Conservation (phyloP, 2,797 vertebrate species). For the Siniperca scherzeri region DNA sequence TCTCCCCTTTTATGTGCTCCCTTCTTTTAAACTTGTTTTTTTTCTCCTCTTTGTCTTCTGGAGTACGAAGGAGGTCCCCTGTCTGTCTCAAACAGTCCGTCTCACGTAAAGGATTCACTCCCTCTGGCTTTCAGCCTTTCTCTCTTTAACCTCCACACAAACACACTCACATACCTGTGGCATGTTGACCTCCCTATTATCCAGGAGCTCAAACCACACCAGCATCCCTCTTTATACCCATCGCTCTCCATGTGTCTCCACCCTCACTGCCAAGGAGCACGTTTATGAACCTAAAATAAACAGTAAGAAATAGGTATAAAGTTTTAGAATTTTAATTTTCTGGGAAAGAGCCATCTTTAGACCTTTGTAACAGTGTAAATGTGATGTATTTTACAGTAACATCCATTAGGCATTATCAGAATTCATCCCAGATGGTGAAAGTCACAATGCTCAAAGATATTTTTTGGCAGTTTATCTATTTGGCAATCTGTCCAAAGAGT, state of each 20-base stretch:
- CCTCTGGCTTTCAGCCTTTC: slow-evolving; percentile 48
- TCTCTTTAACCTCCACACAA: slow-evolving; percentile 48
- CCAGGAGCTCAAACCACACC: slow-evolving; percentile 43
- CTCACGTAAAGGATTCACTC: slow-evolving; percentile 39
- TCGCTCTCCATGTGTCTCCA: slow-evolving; percentile 29
- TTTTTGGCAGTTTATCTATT: not conserved
- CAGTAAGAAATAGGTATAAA: not conserved
- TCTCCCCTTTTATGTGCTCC: slow-evolving; percentile 47
- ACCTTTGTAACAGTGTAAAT: not conserved
- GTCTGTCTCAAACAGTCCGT: slow-evolving; percentile 36
- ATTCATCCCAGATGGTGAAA: not conserved
- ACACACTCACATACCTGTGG: slow-evolving; percentile 62
- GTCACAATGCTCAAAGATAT: not conserved
- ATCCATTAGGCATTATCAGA: not conserved
- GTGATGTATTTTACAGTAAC: not conserved
- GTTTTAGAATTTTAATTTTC: slow-evolving; percentile 1
- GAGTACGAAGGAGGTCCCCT: slow-evolving; percentile 18
- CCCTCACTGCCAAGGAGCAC: slow-evolving; percentile 20
- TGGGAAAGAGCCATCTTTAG: not conserved
- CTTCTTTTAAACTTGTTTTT: slow-evolving; percentile 17
- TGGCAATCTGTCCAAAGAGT: not conserved
- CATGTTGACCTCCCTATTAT: slow-evolving; percentile 60
- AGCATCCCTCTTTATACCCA: slow-evolving; percentile 23
- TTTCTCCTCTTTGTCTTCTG: slow-evolving; percentile 33
- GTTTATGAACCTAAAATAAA: slow-evolving; percentile 39